These are phyloP conservation scores for Drosophila flavopinicola DNA, from an alignment of 2,888 invertebrate genomes.

Conservation along the genomic window DNA sequence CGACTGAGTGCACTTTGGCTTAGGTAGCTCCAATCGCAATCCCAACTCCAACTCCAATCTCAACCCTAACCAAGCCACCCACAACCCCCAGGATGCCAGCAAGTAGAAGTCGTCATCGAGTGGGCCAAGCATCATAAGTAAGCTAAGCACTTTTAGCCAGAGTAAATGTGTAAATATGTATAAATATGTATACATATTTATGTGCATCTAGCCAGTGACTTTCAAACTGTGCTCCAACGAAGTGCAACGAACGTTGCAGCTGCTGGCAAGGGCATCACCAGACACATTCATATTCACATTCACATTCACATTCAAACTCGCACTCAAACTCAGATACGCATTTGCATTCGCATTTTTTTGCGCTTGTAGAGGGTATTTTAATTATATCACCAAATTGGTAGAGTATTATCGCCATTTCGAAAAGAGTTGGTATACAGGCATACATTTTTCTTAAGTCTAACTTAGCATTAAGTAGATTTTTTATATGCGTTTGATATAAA, in stretches of 20 bases:
- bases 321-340: constrained; percentile 8
- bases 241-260: constrained; percentile 74
- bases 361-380: constrained; percentile 13
- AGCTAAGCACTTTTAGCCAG: constrained; percentile 73
- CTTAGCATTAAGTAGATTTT: no score
- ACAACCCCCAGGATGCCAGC: background rate
- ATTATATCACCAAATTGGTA: background rate
- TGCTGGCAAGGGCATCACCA: constrained; percentile 68
- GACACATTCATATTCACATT: constrained; percentile 46
- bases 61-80: background rate
- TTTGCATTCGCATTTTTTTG: constrained; percentile 37
- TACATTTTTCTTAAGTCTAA: no score
- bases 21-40: constrained; percentile 39
- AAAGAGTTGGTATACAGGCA: no score
- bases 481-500: no score
- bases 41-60: background rate
- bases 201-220: constrained; percentile 43
- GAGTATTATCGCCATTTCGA: background rate
- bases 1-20: constrained; percentile 55
- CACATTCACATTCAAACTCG: constrained; percentile 19
- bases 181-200: constrained; percentile 1
- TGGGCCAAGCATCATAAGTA: constrained; percentile 77
- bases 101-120: constrained; percentile 63
- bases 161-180: constrained; percentile 68
- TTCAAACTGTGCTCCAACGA: constrained; percentile 70